Base-by-base conservation (phyloP, 2,888 invertebrate genomes). In the Aproaerema taeniolella region DNA sequence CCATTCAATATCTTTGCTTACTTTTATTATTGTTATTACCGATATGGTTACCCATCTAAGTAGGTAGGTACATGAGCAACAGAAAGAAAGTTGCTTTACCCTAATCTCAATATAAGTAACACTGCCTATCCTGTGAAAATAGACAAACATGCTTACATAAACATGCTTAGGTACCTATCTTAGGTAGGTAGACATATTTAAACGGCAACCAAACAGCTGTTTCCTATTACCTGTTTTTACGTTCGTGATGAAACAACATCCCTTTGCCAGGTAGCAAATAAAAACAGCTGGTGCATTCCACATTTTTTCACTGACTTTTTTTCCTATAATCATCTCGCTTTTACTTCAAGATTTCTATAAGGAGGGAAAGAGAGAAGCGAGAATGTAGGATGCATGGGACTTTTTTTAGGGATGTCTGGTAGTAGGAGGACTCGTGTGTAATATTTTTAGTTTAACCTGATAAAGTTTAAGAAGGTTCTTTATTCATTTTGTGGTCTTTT, bases 241-340 rank as follows among this genome's bases (percentile, higher is more conserved):
- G 20, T 20, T 20, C 8, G 8, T 6, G 5, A 20, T 6, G 8
- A 20, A 20, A 20, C 4, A 20, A 20, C 4, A 20, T 6, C 20
- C 20, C 8, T 20, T 20, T 8, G 5, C 5, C 8, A 6, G 20
- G 29, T 9, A 8, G 31, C n/a, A n/a, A n/a, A n/a, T n/a, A n/a
- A n/a, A n/a, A 38, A 30, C 31, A 31, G 37, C 37, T 30, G 31
- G 24, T 38, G 37, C 17, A 24, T 38, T 38, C 20, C 20, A 20
- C 20, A 4, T 20, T 20, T 20, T 20, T 20, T 20, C 8, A 6
- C 20, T 26, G n/a, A n/a, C 5, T 3, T 3, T 26, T 9, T 26
- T 5, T 26, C n/a, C n/a, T 26, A 26, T 26, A 9, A 3, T n/a
- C 2, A 5, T 26, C 26, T 9, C 26, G 5, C n/a, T 26, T n/a